A percentile compares a stretch with the other conserved stretches of the same genome.
These are phyloP conservation scores for Corythoichthys haematopterus DNA, from an alignment of 2,113 vertebrate species.

Conservation along the genomic window DNA sequence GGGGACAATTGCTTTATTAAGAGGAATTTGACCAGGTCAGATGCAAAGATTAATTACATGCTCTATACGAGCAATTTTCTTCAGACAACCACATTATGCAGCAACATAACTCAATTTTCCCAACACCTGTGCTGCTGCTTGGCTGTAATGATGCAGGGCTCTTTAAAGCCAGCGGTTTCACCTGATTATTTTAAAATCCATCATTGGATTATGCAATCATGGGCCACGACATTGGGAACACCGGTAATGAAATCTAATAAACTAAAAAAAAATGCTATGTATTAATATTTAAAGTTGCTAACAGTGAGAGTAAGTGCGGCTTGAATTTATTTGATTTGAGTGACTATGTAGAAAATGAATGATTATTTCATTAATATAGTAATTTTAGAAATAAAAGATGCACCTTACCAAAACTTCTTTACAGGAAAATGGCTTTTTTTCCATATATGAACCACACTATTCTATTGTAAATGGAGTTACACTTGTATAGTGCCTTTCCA, in stretches of 20 bases:
- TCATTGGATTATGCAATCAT: background rate
- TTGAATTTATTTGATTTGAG: background rate
- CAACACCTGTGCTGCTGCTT: background rate
- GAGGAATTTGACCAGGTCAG: constrained; percentile 69
- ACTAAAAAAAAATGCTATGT: background rate
- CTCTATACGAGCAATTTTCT: constrained; percentile 53
- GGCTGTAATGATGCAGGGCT: background rate
- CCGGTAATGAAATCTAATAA: background rate
- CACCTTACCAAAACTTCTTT: too few relatives aligned
- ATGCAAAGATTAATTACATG: constrained; percentile 53
- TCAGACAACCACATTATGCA: constrained; percentile 18
- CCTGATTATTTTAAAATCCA: background rate
- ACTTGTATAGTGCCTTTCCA: too few relatives aligned
- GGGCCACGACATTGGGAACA: background rate
- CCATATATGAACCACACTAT: too few relatives aligned
- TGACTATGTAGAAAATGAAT: background rate
- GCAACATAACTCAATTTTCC: constrained; percentile 4
- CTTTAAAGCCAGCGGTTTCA: background rate
- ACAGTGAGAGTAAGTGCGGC: background rate
- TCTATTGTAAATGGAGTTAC: too few relatives aligned
- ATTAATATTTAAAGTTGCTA: background rate
- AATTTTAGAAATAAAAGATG: too few relatives aligned
- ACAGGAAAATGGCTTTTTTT: too few relatives aligned
- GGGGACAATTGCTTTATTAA: constrained; percentile 58
- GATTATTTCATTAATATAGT: background rate